Evolutionary conservation across 2,888 invertebrate species (phyloP), one percentile per base, ranked within the genome.

Genomic region (Hymenopus coronatus): DNA sequence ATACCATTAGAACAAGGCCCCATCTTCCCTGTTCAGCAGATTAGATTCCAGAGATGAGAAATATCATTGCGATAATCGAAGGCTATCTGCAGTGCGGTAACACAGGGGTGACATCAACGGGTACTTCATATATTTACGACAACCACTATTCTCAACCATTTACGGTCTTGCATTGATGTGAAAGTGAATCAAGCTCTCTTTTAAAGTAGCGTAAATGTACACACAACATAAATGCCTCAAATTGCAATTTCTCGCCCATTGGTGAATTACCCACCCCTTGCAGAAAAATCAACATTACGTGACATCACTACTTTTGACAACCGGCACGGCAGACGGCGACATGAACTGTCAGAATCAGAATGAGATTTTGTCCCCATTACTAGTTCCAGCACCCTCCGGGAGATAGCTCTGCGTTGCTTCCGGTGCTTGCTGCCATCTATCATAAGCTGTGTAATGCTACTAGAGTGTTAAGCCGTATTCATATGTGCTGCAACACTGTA

Each of bases 401-500:
- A 70, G 54, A 70, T 70, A 70, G 20, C 54, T 20, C 20, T 25
- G 54, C 4, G 14, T 25, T 20, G 6, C 2, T 70, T 70, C 20
- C 88, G 95, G 92, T 15, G 91, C 92, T 70, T 70, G 54, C 54
- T 70, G 54, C 54, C 54, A 70, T 70, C 54, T 70, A 20, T 70
- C 54, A 20, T 4, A 20, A 20, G 20, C 9, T n/a, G 40, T 40
- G 40, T 40, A 40, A 40, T 30, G 4, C n/a, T n/a, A n/a, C n/a
- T n/a, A n/a, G n/a, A n/a, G n/a, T n/a, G n/a, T n/a, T n/a, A n/a
- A n/a, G n/a, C n/a, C n/a, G n/a, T n/a, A n/a, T n/a, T n/a, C n/a
- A n/a, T n/a, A n/a, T n/a, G n/a, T n/a, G n/a, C n/a, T n/a, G n/a
- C n/a, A n/a, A n/a, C n/a, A n/a, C n/a, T n/a, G n/a, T n/a, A n/a